phyloP scores from a whole-genome alignment of 2,113 vertebrate genomes.

The Catharus bicknelli region DNA sequence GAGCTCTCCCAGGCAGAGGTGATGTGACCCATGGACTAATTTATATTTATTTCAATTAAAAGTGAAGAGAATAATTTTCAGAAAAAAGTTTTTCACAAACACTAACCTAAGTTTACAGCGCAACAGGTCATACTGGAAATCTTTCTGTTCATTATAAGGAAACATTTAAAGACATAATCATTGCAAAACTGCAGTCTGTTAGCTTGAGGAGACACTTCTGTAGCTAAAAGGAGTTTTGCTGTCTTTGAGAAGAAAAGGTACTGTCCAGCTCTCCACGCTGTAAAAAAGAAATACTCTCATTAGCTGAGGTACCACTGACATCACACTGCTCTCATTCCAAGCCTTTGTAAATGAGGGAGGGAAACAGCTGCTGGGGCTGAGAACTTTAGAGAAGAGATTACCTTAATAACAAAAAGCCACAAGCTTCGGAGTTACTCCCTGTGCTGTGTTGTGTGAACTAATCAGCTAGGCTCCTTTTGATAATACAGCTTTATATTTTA shows the following conservation, averaged over 20 bases:
- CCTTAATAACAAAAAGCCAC: slow-evolving; percentile 39
- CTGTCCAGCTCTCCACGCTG: not conserved
- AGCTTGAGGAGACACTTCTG: not conserved
- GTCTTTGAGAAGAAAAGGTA: not conserved
- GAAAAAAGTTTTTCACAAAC: not conserved
- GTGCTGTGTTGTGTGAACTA: slow-evolving; percentile 5
- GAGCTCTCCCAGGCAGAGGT: not conserved
- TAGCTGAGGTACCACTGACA: not conserved
- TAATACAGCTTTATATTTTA: slow-evolving; percentile 2
- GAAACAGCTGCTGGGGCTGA: not conserved
- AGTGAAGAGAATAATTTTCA: not conserved
- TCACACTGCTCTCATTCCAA: not conserved
- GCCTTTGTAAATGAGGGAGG: not conserved
- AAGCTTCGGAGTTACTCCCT: slow-evolving; percentile 29
- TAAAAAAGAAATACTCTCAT: not conserved
- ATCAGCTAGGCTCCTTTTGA: slow-evolving; percentile 31
- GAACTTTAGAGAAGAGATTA: slow-evolving; percentile 41
- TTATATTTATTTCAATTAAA: not conserved
- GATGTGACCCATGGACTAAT: not conserved
- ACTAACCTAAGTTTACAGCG: not conserved
- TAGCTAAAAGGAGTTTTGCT: not conserved
- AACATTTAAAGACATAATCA: not conserved
- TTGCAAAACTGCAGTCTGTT: not conserved
- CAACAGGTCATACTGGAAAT: not conserved
- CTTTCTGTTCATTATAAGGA: not conserved